Percentiles rank a stretch among this genome's conserved stretches.
phyloP scores from a whole-genome alignment of 1,140 invertebrate species.

The Radopholus similis region DNA sequence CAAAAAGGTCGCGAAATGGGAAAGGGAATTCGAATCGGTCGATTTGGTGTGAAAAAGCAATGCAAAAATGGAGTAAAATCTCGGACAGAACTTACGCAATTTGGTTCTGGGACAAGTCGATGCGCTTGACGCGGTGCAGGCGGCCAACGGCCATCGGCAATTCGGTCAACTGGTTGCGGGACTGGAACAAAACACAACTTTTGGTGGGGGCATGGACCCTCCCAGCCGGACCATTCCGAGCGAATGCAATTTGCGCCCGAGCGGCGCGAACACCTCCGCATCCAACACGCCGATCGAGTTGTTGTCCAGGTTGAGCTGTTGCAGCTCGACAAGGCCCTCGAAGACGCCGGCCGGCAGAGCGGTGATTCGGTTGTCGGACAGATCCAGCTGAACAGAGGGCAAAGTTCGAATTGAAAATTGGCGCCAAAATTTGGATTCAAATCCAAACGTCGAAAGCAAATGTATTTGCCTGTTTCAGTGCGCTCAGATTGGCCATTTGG shows the following conservation, averaged over 20 bases:
- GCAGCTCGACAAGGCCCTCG: conserved; percentile 40
- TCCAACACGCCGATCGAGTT: conserved; percentile 47
- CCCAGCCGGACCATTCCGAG: neutral
- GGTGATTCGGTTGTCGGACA: conserved; percentile 44
- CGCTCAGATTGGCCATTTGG: conserved; percentile 43
- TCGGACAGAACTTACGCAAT: conserved; percentile 41
- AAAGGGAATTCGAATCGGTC: neutral
- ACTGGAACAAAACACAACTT: conserved; percentile 17
- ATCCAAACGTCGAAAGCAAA: conserved; percentile 3
- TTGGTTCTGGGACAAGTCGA: conserved; percentile 43
- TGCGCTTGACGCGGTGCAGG: conserved; percentile 32
- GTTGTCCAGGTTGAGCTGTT: conserved; percentile 31
- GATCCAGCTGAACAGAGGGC: conserved; percentile 43
- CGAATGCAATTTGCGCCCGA: neutral
- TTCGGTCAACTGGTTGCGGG: conserved; percentile 40
- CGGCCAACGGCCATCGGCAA: conserved; percentile 45
- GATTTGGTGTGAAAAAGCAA: neutral
- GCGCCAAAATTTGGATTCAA: neutral
- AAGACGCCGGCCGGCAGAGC: conserved; percentile 35
- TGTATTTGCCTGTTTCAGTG: conserved; percentile 42
- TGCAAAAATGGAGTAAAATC: neutral
- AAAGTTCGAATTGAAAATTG: neutral
- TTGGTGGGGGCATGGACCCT: neutral
- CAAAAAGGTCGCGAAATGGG: too few relatives aligned
- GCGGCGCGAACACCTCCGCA: conserved; percentile 31